These are phyloP conservation scores for Pao palembangensis DNA, from an alignment of 2,113 vertebrate genomes.

Conservation along the genomic window DNA sequence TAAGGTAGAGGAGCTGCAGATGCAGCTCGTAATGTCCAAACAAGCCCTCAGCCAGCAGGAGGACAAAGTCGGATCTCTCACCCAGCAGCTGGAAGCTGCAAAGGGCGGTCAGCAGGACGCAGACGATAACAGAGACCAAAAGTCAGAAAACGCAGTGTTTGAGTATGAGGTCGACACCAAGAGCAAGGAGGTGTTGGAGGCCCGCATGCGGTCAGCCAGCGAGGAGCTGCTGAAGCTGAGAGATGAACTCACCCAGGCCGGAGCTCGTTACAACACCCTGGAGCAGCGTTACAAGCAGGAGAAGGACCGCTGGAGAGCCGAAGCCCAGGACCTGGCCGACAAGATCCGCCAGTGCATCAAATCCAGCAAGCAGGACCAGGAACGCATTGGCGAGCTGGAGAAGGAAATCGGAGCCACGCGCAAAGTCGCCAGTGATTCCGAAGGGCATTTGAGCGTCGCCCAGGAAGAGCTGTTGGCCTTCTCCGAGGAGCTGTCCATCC, in stretches of 20 bases:
- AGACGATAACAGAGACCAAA: conserved; percentile 13
- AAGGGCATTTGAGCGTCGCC: conserved; percentile 74
- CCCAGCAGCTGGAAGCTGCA: conserved; percentile 69
- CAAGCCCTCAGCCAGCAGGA: conserved; percentile 75
- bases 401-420: conserved; percentile 75
- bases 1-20: conserved; percentile 78
- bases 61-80: conserved; percentile 70
- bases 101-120: conserved; percentile 46
- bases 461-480: conserved; percentile 83
- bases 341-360: conserved; percentile 77
- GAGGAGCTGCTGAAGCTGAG: conserved; percentile 72
- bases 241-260: conserved; percentile 74
- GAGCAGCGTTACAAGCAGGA: conserved; percentile 74
- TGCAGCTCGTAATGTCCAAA: conserved; percentile 73
- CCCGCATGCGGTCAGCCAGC: conserved; percentile 65
- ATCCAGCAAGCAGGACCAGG: conserved; percentile 76
- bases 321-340: conserved; percentile 75
- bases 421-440: conserved; percentile 76
- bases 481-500: conserved; percentile 81
- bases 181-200: conserved; percentile 73
- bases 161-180: conserved; percentile 73
- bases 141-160: conserved; percentile 33
- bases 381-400: conserved; percentile 77
- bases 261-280: conserved; percentile 62
- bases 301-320: conserved; percentile 74